Conservation (phyloP, 2,797 vertebrate species). For the Acipenser ruthenus region DNA sequence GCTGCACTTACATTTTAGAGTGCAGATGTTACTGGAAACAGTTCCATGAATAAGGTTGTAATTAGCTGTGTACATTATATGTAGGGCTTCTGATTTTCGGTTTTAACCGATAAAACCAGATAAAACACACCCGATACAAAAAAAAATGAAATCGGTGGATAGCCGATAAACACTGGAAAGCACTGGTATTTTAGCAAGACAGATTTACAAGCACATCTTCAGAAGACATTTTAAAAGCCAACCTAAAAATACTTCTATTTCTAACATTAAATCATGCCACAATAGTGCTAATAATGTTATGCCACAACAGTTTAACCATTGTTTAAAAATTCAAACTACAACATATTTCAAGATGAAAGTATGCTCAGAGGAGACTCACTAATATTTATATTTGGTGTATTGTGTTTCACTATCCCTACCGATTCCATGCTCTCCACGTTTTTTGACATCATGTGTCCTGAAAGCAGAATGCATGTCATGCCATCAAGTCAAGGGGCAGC, state of each 20-base stretch:
- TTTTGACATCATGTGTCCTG: not conserved
- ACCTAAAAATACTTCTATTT: too few relatives aligned
- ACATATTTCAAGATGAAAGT: slow-evolving; percentile 7
- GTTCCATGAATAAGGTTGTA: too few relatives aligned
- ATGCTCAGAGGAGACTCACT: slow-evolving; percentile 22
- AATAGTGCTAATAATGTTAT: too few relatives aligned
- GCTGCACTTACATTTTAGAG: too few relatives aligned
- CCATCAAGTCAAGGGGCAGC: not conserved
- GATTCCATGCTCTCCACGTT: not conserved
- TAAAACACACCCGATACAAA: not conserved
- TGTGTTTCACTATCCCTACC: slow-evolving; percentile 16
- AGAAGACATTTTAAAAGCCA: too few relatives aligned
- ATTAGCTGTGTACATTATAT: too few relatives aligned
- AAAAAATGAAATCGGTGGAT: not conserved
- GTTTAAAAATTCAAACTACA: not conserved
- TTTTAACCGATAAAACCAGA: not conserved
- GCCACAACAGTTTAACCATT: not conserved
- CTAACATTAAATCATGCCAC: too few relatives aligned
- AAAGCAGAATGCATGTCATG: not conserved
- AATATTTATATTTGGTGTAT: slow-evolving; percentile 30
- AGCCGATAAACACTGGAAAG: too few relatives aligned
- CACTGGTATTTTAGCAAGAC: too few relatives aligned
- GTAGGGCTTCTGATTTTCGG: too few relatives aligned
- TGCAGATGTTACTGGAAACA: too few relatives aligned
- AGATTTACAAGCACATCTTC: too few relatives aligned